Base-by-base conservation (phyloP, 2,888 invertebrate species). In the Drosophila buzzatii region DNA sequence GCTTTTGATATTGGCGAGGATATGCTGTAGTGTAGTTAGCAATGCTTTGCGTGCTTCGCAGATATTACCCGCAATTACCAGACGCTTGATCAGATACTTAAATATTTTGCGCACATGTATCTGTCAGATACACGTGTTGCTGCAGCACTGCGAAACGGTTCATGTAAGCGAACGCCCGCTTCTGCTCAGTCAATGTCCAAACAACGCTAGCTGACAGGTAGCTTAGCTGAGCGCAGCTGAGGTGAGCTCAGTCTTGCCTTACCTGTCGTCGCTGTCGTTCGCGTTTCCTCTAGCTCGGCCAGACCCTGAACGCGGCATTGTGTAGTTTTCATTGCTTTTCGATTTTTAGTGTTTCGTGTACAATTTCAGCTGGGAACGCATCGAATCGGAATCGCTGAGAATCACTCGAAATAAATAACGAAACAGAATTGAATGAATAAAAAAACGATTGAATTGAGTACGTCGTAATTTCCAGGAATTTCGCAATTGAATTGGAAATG, bases 401-500 rank as follows among this genome's bases (percentile, higher is more conserved):
- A 73, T 69, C 69, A 70, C 80, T 51, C 60, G 67, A 78, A 55
- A 27, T 41, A 47, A 62, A 41, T n/a, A 52, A 45, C 63, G 37
- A 52, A 56, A 62, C 33, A 14, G 58, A 52, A 58, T 18, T 6
- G 8, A 16, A 45, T 10, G 8, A 27, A 45, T 55, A 49, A 39
- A 20, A 57, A 56, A 42, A 14, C 12, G 39, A 55, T 51, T 33
- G 44, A 39, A 47, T 44, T 44, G 23, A 67, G 67, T 47, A 27
- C 67, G 41, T 61, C 90, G 88, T 81, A 63, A 81, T 88, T 85
- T 90, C 85, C 76, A 71, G 72, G 80, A 85, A 89, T 75, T 75
- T 72, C 51, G 89, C 83, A 71, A 89, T 86, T 86, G 87, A 86
- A 85, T 87, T 67, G 70, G 70, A 89, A 84, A 89, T 85, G 90